Evolutionary conservation across 2,888 invertebrate species (phyloP), one percentile per base, ranked within the genome.

Genomic region (Omphaloscelis lunosa): DNA sequence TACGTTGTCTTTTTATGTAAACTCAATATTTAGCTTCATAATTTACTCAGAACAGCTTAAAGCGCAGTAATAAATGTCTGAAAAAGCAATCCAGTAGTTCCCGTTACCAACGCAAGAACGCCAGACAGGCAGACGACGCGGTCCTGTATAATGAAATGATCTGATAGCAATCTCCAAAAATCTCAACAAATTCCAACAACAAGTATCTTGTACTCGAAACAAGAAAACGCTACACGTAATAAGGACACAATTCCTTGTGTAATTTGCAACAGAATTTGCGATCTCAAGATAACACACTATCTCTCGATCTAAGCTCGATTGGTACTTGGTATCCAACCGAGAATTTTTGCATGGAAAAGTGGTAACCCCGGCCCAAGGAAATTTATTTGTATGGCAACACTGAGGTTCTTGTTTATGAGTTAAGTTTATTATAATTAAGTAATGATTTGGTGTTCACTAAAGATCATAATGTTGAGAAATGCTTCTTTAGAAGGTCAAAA

Each of bases 191-290:
- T 79, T 56, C 53, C 45, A 27, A 58, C 61, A 72, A 51, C 70
- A 66, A 76, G 45, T 76, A 80, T 53, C 70, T 80, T 80, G 80
- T 68, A 63, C 67, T 48, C 48, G 23, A 27, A 63, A 74, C 45
- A 62, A 70, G 74, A 63, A 67, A 84, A 74, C 66, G 39, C 45
- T 66, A 62, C 65, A 67, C 20, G 72, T 63, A 67, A 66, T 84
- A 85, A 85, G 63, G 62, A 82, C 76, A 75, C 73, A 73, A 71
- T 68, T 75, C 39, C 56, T 73, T 63, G 61, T 29, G 65, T 82
- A 80, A 83, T 86, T 83, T 86, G 84, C 79, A 63, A 75, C 77
- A 77, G 41, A 77, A 79, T 67, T 77, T 71, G 72, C 23, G 84
- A 86, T 87, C 56, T 67, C 66, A 69, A 68, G 84, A 86, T 83